These are phyloP conservation scores for Xestoiulus laeticollis DNA, from an alignment of 2,888 invertebrate genomes.

Conservation along the genomic window DNA sequence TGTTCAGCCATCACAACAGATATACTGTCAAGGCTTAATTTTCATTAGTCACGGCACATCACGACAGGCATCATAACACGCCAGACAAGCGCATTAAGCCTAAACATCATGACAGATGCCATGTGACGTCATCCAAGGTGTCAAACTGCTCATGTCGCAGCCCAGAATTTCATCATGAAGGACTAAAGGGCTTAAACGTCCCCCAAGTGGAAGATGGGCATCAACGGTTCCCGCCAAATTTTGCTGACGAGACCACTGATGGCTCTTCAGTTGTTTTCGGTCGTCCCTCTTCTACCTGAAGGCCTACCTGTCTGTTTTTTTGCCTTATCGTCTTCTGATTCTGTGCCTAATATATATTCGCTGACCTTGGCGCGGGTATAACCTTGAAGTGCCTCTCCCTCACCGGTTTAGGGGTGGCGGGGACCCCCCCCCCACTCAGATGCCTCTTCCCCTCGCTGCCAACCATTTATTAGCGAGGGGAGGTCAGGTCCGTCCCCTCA, in stretches of 20 bases:
- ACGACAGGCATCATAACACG: neutral
- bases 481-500: neutral
- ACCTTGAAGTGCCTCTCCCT: neutral
- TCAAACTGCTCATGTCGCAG: no score
- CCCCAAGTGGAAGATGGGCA: neutral
- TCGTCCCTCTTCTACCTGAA: neutral
- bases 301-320: constrained; percentile 3
- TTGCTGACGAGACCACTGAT: neutral
- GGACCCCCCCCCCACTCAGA: neutral
- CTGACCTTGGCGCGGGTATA: constrained; percentile 20
- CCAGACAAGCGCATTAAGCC: no score
- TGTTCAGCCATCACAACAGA: neutral
- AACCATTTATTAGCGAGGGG: constrained; percentile 18
- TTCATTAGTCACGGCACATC: no score
- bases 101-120: no score
- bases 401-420: neutral
- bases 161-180: neutral
- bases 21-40: neutral
- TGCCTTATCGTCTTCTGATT: neutral
- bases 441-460: constrained; percentile 18
- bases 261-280: neutral
- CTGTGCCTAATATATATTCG: constrained; percentile 26
- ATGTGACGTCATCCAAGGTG: no score
- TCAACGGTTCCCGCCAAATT: neutral
- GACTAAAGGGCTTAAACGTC: no score